Evolutionary conservation across 2,888 invertebrate genomes (phyloP).

Genomic region (Chironomus riparius): DNA sequence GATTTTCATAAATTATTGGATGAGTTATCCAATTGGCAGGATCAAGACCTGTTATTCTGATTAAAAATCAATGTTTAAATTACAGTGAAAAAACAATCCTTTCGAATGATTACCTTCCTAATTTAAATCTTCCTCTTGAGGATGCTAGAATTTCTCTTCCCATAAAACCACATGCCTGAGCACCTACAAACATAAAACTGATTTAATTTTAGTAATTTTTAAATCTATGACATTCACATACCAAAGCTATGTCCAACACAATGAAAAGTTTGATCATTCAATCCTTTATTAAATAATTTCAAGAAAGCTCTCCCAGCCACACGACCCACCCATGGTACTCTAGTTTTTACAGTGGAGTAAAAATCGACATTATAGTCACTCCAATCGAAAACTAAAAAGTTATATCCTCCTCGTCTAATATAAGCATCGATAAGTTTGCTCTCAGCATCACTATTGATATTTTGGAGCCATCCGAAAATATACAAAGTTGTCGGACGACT

Average conservation of each 20-base stretch:
- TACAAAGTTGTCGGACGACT: neutral
- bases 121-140: neutral
- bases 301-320: neutral
- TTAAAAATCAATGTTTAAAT: too few species aligned
- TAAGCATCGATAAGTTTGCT: conserved; percentile 1
- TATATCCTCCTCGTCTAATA: conserved; percentile 11
- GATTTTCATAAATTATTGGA: conserved; percentile 1
- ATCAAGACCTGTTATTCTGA: conserved; percentile 18
- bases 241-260: conserved; percentile 33
- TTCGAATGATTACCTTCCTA: too few species aligned
- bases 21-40: neutral
- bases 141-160: conserved; percentile 27
- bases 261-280: conserved; percentile 24
- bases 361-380: conserved; percentile 5
- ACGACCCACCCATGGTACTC: neutral
- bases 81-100: too few species aligned
- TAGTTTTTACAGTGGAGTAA: neutral
- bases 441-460: neutral
- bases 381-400: conserved; percentile 28
- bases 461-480: conserved; percentile 9
- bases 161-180: conserved; percentile 30
- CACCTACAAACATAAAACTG: conserved; percentile 25
- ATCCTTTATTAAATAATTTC: neutral
- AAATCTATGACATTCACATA: neutral
- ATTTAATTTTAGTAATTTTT: too few species aligned